These are phyloP conservation scores for Drosophila tani DNA, from an alignment of 1,140 invertebrate species.

Conservation along the genomic window DNA sequence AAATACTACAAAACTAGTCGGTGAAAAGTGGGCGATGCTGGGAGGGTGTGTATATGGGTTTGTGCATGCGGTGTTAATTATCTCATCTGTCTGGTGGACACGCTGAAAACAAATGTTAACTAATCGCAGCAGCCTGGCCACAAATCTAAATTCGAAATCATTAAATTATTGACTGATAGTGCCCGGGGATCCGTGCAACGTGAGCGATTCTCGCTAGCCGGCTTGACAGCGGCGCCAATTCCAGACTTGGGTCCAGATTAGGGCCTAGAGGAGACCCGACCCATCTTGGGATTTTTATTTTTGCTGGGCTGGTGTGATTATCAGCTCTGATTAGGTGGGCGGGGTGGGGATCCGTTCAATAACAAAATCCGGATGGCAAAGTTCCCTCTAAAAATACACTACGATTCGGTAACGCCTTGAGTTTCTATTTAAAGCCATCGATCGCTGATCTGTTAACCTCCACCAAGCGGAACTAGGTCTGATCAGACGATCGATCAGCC, in stretches of 20 bases:
- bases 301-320: slow-evolving; percentile 15
- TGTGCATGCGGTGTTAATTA: slow-evolving; percentile 56
- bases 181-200: slow-evolving; percentile 39
- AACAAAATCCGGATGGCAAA: slow-evolving; percentile 50
- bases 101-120: slow-evolving; percentile 79
- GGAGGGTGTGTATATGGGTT: slow-evolving; percentile 23
- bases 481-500: slow-evolving; percentile 29
- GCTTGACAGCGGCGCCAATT: slow-evolving; percentile 48
- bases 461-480: slow-evolving; percentile 26
- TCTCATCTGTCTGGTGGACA: slow-evolving; percentile 68
- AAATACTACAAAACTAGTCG: slow-evolving; percentile 32
- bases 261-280: slow-evolving; percentile 8
- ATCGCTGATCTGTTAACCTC: slow-evolving; percentile 29
- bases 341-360: slow-evolving; percentile 17
- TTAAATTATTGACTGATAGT: slow-evolving; percentile 69
- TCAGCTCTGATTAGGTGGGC: slow-evolving; percentile 55
- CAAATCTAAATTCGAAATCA: slow-evolving; percentile 66
- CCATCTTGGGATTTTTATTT: slow-evolving; percentile 41
- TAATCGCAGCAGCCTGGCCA: slow-evolving; percentile 57
- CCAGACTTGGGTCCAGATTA: slow-evolving; percentile 23
- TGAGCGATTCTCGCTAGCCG: slow-evolving; percentile 34
- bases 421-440: slow-evolving; percentile 40
- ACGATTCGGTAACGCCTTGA: slow-evolving; percentile 6
- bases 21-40: slow-evolving; percentile 1
- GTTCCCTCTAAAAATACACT: slow-evolving; percentile 62